phyloP scores from a whole-genome alignment of 2,113 vertebrate genomes.

The Phyllostomus hastatus region DNA sequence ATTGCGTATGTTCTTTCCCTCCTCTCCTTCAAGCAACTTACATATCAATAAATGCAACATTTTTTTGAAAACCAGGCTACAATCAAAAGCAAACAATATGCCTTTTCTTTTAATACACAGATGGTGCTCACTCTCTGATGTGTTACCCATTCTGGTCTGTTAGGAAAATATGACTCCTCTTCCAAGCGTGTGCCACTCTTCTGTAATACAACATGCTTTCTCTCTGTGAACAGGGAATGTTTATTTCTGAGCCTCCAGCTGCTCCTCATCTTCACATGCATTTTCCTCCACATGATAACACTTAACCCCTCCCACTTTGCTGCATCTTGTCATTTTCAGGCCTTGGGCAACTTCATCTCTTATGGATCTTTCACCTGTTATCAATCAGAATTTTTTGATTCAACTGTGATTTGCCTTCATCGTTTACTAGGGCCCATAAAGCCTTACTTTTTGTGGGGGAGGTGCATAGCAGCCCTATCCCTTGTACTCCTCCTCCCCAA shows the following conservation, averaged over 20 bases:
- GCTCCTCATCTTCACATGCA: not conserved
- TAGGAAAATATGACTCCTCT: not conserved
- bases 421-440: not conserved
- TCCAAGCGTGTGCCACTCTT: not conserved
- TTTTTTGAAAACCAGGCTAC: not conserved
- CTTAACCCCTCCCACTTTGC: not conserved
- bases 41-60: not conserved
- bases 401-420: not conserved
- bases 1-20: not conserved
- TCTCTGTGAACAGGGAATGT: not conserved
- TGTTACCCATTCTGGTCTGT: not conserved
- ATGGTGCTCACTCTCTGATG: conserved; percentile 11
- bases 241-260: conserved; percentile 14
- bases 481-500: not conserved
- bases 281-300: conserved; percentile 18
- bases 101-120: conserved; percentile 11
- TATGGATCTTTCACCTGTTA: not conserved
- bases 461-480: not conserved
- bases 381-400: not conserved
- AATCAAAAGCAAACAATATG: not conserved
- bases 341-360: not conserved
- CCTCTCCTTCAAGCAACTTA: not conserved
- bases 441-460: not conserved
- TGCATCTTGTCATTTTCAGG: not conserved
- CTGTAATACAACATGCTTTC: not conserved